These are phyloP conservation scores for Ptyas mucosa DNA, from an alignment of 2,113 vertebrate species.

Conservation along the genomic window DNA sequence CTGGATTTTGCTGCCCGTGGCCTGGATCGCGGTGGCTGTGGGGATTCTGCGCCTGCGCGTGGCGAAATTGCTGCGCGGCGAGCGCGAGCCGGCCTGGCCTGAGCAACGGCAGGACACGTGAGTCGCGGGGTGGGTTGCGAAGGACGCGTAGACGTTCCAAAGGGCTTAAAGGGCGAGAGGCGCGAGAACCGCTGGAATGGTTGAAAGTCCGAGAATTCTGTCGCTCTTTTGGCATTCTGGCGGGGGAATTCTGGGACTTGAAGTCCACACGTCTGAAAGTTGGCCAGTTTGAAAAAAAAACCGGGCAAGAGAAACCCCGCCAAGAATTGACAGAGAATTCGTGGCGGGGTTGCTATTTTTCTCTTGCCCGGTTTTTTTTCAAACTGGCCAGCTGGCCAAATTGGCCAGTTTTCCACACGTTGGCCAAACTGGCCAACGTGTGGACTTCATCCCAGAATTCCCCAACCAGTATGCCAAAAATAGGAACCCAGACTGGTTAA, in stretches of 20 bases:
- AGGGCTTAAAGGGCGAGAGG: too few species aligned
- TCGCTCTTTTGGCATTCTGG: background rate
- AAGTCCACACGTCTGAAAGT: background rate
- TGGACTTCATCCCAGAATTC: background rate
- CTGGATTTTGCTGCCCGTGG: slow-evolving; percentile 82
- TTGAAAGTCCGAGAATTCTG: background rate
- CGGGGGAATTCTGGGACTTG: background rate
- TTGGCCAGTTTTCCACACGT: too few species aligned
- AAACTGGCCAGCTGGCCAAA: background rate
- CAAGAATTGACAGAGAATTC: background rate
- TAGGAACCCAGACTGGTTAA: background rate
- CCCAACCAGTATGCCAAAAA: background rate
- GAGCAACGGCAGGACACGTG: slow-evolving; percentile 80
- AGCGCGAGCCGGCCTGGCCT: slow-evolving; percentile 70
- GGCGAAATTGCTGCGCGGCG: slow-evolving; percentile 73
- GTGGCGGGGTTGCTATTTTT: background rate
- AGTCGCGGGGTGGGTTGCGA: background rate
- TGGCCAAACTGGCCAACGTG: background rate
- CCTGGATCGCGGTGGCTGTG: slow-evolving; percentile 77
- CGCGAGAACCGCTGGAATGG: background rate
- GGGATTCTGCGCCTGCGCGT: slow-evolving; percentile 80
- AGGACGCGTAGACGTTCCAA: background rate
- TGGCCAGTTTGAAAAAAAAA: background rate
- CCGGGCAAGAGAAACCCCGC: too few species aligned
- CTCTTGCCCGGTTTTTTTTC: background rate